phyloP scores from a whole-genome alignment of 2,113 vertebrate genomes.

The Xyrauchen texanus region DNA sequence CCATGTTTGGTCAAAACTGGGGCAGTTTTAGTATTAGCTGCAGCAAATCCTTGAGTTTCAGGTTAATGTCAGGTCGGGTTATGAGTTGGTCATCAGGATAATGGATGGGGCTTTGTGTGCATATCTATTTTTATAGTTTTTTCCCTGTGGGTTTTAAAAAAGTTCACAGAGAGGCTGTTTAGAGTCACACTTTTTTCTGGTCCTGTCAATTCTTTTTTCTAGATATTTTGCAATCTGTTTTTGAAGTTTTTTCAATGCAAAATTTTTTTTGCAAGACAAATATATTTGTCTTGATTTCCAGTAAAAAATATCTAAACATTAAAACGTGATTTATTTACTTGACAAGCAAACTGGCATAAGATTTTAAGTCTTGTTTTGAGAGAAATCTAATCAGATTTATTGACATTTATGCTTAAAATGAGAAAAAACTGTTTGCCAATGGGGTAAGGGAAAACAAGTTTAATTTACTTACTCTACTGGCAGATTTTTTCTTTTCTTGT shows the following conservation, averaged over 20 bases:
- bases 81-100: constrained; percentile 38
- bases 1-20: constrained; percentile 50
- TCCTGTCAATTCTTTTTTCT: not conserved
- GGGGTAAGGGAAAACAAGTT: too few species aligned
- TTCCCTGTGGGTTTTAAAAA: not conserved
- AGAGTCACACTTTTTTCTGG: not conserved
- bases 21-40: constrained; percentile 40
- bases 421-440: too few species aligned
- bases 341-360: not conserved
- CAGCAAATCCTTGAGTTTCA: constrained; percentile 39
- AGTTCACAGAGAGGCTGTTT: not conserved
- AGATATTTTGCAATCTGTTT: not conserved
- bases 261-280: too few species aligned
- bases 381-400: too few species aligned
- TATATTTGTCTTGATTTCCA: too few species aligned
- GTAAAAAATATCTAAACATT: too few species aligned
- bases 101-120: constrained; percentile 7
- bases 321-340: too few species aligned
- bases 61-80: constrained; percentile 43
- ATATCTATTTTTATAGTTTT: constrained; percentile 35
- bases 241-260: not conserved
- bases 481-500: too few species aligned
- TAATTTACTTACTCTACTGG: too few species aligned
- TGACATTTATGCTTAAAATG: too few species aligned
- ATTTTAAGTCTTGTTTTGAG: too few species aligned